These are phyloP conservation scores for Callaeas wilsoni DNA, from an alignment of 2,113 vertebrate species.

Conservation along the genomic window DNA sequence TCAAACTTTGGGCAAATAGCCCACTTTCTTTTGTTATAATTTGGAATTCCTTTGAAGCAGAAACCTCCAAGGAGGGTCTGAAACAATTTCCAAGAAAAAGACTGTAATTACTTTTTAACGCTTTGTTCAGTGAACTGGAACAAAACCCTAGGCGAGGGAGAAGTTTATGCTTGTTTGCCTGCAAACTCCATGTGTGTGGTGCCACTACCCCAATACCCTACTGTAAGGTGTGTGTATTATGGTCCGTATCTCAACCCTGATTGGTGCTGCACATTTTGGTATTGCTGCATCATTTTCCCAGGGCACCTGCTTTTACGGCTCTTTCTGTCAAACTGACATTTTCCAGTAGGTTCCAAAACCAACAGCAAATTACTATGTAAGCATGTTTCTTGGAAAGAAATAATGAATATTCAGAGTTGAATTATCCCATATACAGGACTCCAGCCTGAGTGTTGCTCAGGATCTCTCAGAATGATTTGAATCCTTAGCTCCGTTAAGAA, in stretches of 20 bases:
- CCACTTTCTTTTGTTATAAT: neutral
- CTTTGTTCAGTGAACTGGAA: constrained; percentile 3
- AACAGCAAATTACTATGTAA: neutral
- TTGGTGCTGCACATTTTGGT: neutral
- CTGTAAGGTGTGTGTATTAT: too few relatives aligned
- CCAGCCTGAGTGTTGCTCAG: neutral
- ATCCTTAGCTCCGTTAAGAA: neutral
- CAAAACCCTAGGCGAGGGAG: neutral
- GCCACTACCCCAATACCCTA: too few relatives aligned
- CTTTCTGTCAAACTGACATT: neutral
- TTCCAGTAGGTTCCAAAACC: neutral
- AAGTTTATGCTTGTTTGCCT: neutral
- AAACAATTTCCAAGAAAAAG: constrained; percentile 30
- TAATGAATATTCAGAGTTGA: neutral
- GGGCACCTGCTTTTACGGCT: neutral
- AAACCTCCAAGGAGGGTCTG: constrained; percentile 29
- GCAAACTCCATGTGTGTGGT: neutral
- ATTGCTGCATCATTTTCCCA: neutral
- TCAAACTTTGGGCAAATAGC: neutral
- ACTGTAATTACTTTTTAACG: constrained; percentile 8
- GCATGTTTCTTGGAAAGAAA: neutral
- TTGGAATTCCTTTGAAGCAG: neutral
- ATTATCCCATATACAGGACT: neutral
- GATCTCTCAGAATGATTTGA: neutral
- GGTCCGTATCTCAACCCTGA: neutral